A percentile compares a stretch with the other conserved stretches of the same genome.
These are phyloP conservation scores for Drosophila nannoptera DNA, from an alignment of 1,140 invertebrate species.

Conservation along the genomic window DNA sequence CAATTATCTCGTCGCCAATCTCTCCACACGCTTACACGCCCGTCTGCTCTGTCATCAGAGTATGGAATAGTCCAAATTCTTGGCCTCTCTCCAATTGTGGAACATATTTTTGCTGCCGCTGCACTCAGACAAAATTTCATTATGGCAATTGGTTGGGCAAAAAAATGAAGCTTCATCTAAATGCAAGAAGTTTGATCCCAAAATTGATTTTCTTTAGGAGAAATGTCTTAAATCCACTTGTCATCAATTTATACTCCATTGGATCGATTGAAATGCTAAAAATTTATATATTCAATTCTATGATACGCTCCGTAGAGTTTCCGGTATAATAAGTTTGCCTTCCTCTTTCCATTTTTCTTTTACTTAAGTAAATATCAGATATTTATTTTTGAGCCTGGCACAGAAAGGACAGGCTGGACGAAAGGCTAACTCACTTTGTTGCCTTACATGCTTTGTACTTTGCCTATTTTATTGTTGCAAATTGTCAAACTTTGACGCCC, in stretches of 20 bases:
- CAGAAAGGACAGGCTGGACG: too few species aligned
- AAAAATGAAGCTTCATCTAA: conserved; percentile 16
- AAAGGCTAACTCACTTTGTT: background rate
- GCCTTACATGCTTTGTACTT: background rate
- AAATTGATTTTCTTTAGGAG: conserved; percentile 26
- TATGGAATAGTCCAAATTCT: conserved; percentile 28
- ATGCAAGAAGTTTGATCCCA: conserved; percentile 26
- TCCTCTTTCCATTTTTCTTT: too few species aligned
- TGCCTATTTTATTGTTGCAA: conserved; percentile 15
- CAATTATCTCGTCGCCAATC: too few species aligned
- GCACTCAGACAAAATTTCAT: conserved; percentile 45
- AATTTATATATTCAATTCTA: background rate
- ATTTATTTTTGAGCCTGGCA: background rate
- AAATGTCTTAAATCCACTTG: conserved; percentile 18
- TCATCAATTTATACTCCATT: background rate
- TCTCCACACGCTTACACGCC: too few species aligned
- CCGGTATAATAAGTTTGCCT: too few species aligned
- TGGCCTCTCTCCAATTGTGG: conserved; percentile 63
- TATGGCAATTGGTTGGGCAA: conserved; percentile 57
- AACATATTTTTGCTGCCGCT: conserved; percentile 39
- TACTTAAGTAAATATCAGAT: too few species aligned
- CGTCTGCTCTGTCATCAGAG: too few species aligned
- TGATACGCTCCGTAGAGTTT: too few species aligned
- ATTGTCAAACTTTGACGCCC: conserved; percentile 34
- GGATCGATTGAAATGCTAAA: background rate